Base-by-base conservation (phyloP, 1,140 invertebrate genomes). In the Teleogryllus occipitalis region DNA sequence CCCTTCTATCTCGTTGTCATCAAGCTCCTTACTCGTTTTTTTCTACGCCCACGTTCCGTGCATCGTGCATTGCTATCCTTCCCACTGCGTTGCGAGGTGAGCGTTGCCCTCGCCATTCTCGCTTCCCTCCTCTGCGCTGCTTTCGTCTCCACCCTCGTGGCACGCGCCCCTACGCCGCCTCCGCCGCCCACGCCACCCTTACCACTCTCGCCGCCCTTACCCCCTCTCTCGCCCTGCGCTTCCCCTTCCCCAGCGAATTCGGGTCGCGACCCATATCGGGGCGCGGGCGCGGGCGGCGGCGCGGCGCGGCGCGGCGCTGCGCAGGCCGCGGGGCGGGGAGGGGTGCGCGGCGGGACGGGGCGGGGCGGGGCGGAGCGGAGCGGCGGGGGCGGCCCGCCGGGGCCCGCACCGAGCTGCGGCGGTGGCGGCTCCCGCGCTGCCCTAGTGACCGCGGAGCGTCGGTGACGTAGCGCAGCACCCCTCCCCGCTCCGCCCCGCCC, bases 391-490 rank as follows among this genome's bases (percentile, higher is more conserved):
- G 76, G 7, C 21, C 46, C 12, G n/a, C 77, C 82, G 54, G 75
- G 77, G 80, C 54, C 18, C 54, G 0, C 54, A 18, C 54, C 2
- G 54, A 65, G 54, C 54, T 65, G 54, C 54, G 85, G 83, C 79
- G 84, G 80, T 74, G 82, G 82, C 83, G 84, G 46, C 78, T 73
- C 65, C 48, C 77, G 21, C 48, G 65, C 75, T 47, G 22, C 75
- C 21, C 15, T 78, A 77, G 48, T 72, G 49, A 47, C 22, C 49
- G 39, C 46, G 78, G 54, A 79, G 78, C 77, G 21, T 75, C 47
- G 18, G 76, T 48, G 21, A 22, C 75, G 76, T 47, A 81, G 79
- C 15, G 21, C 72, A 73, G 47, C 75, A 73, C 80, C 74, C 54
- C 18, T 65, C 7, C 54, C 54, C 2, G 2, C 54, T 18, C 54